These are phyloP conservation scores for Drosophila gaucha DNA, from an alignment of 2,888 invertebrate species.

Conservation along the genomic window DNA sequence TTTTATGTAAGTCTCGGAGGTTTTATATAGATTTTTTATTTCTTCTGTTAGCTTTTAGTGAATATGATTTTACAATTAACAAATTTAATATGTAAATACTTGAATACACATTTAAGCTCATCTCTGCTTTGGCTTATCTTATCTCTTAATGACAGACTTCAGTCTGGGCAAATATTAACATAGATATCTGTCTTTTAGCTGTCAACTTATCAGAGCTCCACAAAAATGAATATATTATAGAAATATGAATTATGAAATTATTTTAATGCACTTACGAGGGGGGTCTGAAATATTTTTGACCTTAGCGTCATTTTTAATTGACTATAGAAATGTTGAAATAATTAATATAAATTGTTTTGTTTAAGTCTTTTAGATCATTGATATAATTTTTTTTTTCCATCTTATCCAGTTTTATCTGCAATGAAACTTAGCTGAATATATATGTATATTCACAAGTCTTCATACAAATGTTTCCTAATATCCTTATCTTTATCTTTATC, in stretches of 20 bases:
- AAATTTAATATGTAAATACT: not conserved
- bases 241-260: not conserved
- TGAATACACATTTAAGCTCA: not conserved
- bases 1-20: too few relatives aligned
- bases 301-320: too few relatives aligned
- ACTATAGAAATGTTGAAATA: too few relatives aligned
- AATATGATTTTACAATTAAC: not conserved
- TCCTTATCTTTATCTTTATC: too few relatives aligned
- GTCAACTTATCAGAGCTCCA: conserved; percentile 1
- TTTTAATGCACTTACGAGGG: not conserved
- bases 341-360: not conserved
- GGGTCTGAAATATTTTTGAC: not conserved
- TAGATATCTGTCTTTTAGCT: conserved; percentile 6
- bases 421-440: too few relatives aligned
- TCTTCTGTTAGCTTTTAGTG: not conserved
- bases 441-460: too few relatives aligned
- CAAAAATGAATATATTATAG: not conserved
- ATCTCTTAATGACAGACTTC: not conserved
- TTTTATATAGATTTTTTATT: not conserved
- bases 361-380: not conserved
- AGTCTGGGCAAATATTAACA: not conserved
- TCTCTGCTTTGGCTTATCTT: not conserved
- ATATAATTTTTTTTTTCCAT: not conserved
- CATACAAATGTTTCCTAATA: too few relatives aligned
- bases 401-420: too few relatives aligned